Base-by-base conservation (phyloP, 2,888 invertebrate species). In the Tipula lateralis region DNA sequence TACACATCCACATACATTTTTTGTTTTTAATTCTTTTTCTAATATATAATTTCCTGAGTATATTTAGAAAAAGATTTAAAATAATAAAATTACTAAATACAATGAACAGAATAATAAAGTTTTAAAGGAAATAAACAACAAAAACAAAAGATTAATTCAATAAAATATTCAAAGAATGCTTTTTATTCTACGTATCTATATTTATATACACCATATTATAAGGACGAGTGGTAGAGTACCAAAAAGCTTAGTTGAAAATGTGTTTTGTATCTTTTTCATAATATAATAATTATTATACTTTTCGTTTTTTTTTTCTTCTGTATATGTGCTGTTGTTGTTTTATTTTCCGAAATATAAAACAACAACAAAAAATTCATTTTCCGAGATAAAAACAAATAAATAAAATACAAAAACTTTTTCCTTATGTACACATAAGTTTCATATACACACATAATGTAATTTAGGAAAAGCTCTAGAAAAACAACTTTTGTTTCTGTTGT, bases 281-380 rank as follows among this genome's bases (percentile, higher is more conserved):
- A 66, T 24, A 66, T n/a, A 66, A 66, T 66, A 66, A 66, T 66
- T 66, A 66, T 66, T 66, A 66, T 66, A 66, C 66, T 66, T 66
- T 5, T 50, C 16, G 16, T 50, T 50, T 16, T 50, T 50, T 16
- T 50, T 50, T 39, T 2, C 12, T 13, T 44, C 4, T 3, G 7
- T 4, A 24, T 66, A 66, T 66, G 9, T 66, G 24, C 3, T 66
- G 9, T 12, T 66, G 24, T 66, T 66, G 66, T 24, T 66, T 24
- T 66, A 24, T 66, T 66, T 66, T 66, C 9, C 24, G 2, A 1
- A 44, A 39, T 32, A 39, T 39, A 39, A 39, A n/a, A n/a, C n/a
- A n/a, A n/a, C n/a, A n/a, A n/a, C n/a, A 44, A 44, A 44, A 50
- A 50, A 50, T 19, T 44, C 1, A 24, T 66, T 24, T 66, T 66